phyloP scores from a whole-genome alignment of 1,140 invertebrate species.

The Drosophila sturtevanti region DNA sequence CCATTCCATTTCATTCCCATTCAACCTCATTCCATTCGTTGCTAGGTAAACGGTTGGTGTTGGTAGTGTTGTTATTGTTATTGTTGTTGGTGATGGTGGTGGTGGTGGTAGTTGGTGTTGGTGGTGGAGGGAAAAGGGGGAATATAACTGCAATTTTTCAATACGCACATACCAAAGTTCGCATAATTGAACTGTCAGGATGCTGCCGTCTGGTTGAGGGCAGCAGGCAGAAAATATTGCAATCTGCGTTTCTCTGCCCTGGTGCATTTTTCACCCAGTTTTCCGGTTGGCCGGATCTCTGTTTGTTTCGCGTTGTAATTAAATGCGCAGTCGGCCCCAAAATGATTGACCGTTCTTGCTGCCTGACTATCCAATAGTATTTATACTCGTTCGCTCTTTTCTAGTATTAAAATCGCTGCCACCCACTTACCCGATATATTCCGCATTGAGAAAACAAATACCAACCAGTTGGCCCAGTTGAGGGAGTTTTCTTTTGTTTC shows the following conservation, averaged over 20 bases:
- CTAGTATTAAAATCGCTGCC: neutral
- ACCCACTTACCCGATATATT: neutral
- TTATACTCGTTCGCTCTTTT: slow-evolving; percentile 15
- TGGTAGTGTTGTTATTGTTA: slow-evolving; percentile 8
- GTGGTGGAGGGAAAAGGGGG: slow-evolving; percentile 18
- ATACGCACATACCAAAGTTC: slow-evolving; percentile 48
- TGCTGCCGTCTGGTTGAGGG: slow-evolving; percentile 25
- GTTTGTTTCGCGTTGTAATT: slow-evolving; percentile 33
- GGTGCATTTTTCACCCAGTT: slow-evolving; percentile 10
- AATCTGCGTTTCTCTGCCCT: slow-evolving; percentile 14
- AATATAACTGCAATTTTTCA: slow-evolving; percentile 53
- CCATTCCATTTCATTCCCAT: neutral
- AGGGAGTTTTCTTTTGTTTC: neutral
- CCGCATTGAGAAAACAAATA: slow-evolving; percentile 2
- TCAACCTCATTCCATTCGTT: neutral
- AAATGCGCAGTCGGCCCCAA: slow-evolving; percentile 29
- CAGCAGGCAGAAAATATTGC: slow-evolving; percentile 49
- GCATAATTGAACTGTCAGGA: slow-evolving; percentile 80
- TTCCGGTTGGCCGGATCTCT: slow-evolving; percentile 1
- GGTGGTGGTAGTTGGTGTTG: too few relatives aligned
- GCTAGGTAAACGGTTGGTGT: slow-evolving; percentile 8
- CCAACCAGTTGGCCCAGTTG: neutral
- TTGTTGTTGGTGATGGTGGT: too few relatives aligned
- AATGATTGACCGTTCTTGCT: slow-evolving; percentile 25
- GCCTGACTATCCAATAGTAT: slow-evolving; percentile 20